These are phyloP conservation scores for Sapayoa aenigma DNA, from an alignment of 2,113 vertebrate species.

Conservation along the genomic window DNA sequence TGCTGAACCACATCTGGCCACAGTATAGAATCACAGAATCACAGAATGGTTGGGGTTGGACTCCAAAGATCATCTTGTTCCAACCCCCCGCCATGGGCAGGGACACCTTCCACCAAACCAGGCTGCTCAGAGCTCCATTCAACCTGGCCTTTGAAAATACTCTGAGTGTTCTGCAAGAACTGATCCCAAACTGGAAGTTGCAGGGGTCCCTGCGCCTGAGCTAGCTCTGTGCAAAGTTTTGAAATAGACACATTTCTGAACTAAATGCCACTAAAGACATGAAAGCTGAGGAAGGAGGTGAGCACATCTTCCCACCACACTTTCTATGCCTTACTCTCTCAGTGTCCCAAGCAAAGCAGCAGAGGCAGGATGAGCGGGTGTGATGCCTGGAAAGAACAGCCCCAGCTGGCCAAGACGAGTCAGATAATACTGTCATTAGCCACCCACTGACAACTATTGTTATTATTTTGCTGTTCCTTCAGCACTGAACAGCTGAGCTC, in stretches of 20 bases:
- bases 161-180: background rate
- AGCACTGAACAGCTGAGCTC: background rate
- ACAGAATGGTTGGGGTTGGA: background rate
- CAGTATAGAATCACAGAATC: background rate
- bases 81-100: background rate
- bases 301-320: accelerated
- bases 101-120: background rate
- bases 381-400: background rate
- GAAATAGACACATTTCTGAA: background rate
- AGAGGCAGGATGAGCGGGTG: background rate
- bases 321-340: background rate
- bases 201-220: background rate
- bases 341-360: background rate
- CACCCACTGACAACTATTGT: background rate
- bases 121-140: background rate
- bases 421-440: background rate
- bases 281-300: background rate
- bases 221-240: background rate
- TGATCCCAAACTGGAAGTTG: background rate
- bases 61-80: background rate
- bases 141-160: background rate
- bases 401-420: background rate
- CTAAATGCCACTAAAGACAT: background rate
- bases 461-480: background rate
- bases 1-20: background rate